These are phyloP conservation scores for Littorina saxatilis DNA, from an alignment of 1,140 invertebrate genomes.

Conservation along the genomic window DNA sequence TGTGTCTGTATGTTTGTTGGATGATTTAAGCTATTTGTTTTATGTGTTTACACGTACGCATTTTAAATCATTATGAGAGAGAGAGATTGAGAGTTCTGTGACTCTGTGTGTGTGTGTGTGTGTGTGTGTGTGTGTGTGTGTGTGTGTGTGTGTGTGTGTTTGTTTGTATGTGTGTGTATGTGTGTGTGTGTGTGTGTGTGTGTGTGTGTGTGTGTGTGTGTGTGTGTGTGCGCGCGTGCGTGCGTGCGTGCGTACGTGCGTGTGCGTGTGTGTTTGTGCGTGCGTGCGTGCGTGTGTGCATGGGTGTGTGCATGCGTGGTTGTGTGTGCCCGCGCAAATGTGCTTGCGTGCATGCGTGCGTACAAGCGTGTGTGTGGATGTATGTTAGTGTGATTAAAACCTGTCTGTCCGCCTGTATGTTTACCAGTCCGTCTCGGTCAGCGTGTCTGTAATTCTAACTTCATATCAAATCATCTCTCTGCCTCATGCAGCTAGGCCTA, in stretches of 20 bases:
- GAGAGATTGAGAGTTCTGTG: too few species aligned
- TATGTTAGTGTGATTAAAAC: not conserved
- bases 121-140: not conserved
- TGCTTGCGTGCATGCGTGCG: too few species aligned
- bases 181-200: not conserved
- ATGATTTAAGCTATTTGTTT: too few species aligned
- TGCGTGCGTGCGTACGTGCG: not conserved
- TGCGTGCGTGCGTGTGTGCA: conserved; percentile 16
- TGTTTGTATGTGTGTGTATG: not conserved
- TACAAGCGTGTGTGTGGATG: not conserved
- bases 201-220: not conserved
- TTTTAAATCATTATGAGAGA: too few species aligned
- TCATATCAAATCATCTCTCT: too few species aligned
- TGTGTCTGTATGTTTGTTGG: too few species aligned
- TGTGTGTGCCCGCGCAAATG: too few species aligned
- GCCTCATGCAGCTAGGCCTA: too few species aligned
- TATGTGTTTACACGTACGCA: too few species aligned
- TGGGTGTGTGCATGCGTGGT: not conserved
- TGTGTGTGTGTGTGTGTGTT: not conserved
- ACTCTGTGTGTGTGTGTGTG: not conserved
- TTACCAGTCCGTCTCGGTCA: too few species aligned
- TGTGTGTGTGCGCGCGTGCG: not conserved
- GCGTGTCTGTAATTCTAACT: too few species aligned
- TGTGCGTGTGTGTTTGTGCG: not conserved
- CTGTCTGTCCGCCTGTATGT: too few species aligned